Base-by-base conservation (phyloP, 2,113 vertebrate genomes). In the Gallinago jamesoni region DNA sequence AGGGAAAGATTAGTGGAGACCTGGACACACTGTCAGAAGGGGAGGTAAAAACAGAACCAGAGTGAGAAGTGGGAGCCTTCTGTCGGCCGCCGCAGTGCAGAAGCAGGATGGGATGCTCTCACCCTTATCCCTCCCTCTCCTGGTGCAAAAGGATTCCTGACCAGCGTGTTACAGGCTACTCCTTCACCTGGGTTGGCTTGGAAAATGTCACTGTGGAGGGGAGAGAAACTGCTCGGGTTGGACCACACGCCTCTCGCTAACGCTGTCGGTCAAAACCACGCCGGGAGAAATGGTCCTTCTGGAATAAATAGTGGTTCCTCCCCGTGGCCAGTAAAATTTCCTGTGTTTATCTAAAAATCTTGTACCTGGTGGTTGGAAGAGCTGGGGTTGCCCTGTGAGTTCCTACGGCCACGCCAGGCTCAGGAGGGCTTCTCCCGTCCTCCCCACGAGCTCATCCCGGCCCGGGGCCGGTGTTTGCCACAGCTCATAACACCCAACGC, bases 21-120 rank as follows among this genome's bases (percentile, higher is more conserved):
- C 3, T 4, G 22, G 41, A 6, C 7, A 1, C 2, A 6, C 2
- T 0, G 11, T 5, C 28, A 9, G 31, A 41, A 43, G 28, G 73
- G 35, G 11, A n/a, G 31, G 19, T 31, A 10, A 41, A 78, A 31
- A 18, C 6, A 45, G 14, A 30, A 0, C 52, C 3, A 5, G 3
- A 1, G 21, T 7, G 66, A 30, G 57, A 15, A 63, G 18, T 2
- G 27, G 28, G 79, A 63, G 60, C 63, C 56, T 11, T 5, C 10
- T 10, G 14, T 0, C 18, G 5, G 30, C 1, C 31, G 79, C 31
- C 5, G 0, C 27, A 24, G 47, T 2, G 6, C 52, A 9, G 30
- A 15, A 20, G 33, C 28, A 62, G 59, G 22, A 62, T 23, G 4
- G 43, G 43, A 20, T 1, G 4, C 80, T 31, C 35, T 8, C 3